phyloP scores from a whole-genome alignment of 2,797 vertebrate species.

The Poeciliopsis presidionis region DNA sequence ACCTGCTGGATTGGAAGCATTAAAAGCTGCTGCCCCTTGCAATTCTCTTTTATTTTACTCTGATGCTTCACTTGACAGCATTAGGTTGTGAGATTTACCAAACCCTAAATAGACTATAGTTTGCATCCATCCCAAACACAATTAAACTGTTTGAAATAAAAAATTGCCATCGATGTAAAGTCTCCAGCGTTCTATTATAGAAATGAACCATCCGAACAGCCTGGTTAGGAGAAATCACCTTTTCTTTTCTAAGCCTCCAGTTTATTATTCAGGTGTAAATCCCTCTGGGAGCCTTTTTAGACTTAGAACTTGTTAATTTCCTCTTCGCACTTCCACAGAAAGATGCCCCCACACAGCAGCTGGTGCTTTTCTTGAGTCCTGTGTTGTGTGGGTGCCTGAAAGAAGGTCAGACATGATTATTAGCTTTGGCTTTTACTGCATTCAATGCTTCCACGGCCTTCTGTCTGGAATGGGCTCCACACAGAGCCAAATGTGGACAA shows the following conservation, averaged over 20 bases:
- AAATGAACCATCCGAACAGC: neutral
- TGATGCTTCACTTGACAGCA: neutral
- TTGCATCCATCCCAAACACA: neutral
- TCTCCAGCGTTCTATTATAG: neutral
- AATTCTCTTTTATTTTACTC: neutral
- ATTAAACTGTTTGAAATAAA: neutral
- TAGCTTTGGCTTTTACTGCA: neutral
- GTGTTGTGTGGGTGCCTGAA: constrained; percentile 7
- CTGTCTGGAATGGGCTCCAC: neutral
- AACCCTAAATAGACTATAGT: neutral
- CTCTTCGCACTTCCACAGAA: constrained; percentile 7
- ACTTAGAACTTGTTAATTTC: constrained; percentile 17
- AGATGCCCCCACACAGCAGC: constrained; percentile 16
- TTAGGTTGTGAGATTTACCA: neutral
- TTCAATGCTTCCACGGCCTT: neutral
- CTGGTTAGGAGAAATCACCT: neutral
- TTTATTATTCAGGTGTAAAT: constrained; percentile 3
- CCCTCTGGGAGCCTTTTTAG: constrained; percentile 4
- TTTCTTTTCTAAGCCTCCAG: neutral
- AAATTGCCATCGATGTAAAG: neutral
- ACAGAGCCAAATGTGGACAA: neutral
- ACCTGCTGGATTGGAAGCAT: neutral
- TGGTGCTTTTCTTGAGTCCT: constrained; percentile 22
- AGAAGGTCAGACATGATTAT: constrained; percentile 15
- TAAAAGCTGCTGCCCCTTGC: neutral